phyloP scores from a whole-genome alignment of 1,140 invertebrate species.

The Helicoverpa zea region DNA sequence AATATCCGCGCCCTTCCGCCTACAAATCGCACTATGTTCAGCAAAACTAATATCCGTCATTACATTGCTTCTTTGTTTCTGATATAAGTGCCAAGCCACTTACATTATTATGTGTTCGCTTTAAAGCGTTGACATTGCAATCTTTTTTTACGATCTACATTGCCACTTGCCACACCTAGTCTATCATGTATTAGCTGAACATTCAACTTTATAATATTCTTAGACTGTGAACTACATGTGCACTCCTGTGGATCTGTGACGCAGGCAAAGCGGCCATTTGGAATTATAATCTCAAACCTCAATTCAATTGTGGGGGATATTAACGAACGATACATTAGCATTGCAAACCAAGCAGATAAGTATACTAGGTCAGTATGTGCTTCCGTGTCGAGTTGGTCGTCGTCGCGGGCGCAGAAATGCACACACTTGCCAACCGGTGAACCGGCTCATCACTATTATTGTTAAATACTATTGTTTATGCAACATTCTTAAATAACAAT shows the following conservation, averaged over 20 bases:
- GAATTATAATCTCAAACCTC: conserved; percentile 36
- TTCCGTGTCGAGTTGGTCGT: conserved; percentile 62
- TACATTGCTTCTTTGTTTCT: conserved; percentile 32
- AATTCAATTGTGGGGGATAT: conserved; percentile 29
- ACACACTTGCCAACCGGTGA: conserved; percentile 62
- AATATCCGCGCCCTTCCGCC: conserved; percentile 9
- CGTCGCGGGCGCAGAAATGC: conserved; percentile 58
- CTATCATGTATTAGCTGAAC: not conserved
- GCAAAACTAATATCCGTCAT: conserved; percentile 36
- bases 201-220: conserved; percentile 16
- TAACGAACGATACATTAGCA: conserved; percentile 58
- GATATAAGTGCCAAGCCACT: conserved; percentile 17
- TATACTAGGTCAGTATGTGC: conserved; percentile 70
- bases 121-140: conserved; percentile 22
- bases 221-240: conserved; percentile 13
- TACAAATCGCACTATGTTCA: not conserved
- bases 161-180: not conserved
- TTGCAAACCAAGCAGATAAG: conserved; percentile 57
- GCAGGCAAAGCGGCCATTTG: conserved; percentile 20
- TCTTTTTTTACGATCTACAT: conserved; percentile 7
- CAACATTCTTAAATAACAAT: not conserved
- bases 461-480: conserved; percentile 27
- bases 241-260: conserved; percentile 26
- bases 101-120: not conserved
- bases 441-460: conserved; percentile 44